Evolutionary conservation across 2,888 invertebrate species (phyloP), one percentile per base, ranked within the genome.

Genomic region (Psylliodes chrysocephalus): DNA sequence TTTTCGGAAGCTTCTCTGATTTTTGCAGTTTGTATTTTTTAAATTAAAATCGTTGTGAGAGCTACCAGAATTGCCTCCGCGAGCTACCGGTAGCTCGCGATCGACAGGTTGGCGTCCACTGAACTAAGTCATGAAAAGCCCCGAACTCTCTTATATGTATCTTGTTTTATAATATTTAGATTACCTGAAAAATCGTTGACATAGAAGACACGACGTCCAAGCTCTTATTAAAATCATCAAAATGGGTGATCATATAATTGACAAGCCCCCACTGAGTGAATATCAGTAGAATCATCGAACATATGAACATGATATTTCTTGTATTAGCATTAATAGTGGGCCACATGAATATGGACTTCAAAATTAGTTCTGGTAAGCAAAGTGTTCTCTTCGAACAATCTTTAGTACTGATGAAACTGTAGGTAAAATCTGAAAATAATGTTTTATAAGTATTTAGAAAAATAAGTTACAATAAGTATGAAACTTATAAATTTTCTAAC

Each of bases 121-220:
- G n/a, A n/a, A n/a, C n/a, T n/a, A n/a, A n/a, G n/a, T n/a, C n/a
- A n/a, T n/a, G n/a, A n/a, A n/a, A n/a, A n/a, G n/a, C n/a, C n/a
- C n/a, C n/a, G n/a, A n/a, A n/a, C n/a, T n/a, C n/a, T n/a, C n/a
- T n/a, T n/a, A n/a, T n/a, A n/a, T n/a, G n/a, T n/a, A n/a, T n/a
- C n/a, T n/a, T n/a, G n/a, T n/a, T n/a, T n/a, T n/a, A n/a, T n/a
- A n/a, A n/a, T n/a, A n/a, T n/a, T n/a, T n/a, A n/a, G n/a, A n/a
- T 25, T 44, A 64, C 64, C 64, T 64, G 64, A 46, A 57, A 52
- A 25, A 64, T 18, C 3, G 60, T 56, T 3, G 64, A 56, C 52
- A 64, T 56, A 3, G 49, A 55, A 10, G 64, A 60, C 2, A 64
- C 42, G 33, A 40, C 52, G 6, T 17, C 51, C 18, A 64, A 38